phyloP scores from a whole-genome alignment of 2,888 invertebrate species.

The Drosophila nr. perissopoda region DNA sequence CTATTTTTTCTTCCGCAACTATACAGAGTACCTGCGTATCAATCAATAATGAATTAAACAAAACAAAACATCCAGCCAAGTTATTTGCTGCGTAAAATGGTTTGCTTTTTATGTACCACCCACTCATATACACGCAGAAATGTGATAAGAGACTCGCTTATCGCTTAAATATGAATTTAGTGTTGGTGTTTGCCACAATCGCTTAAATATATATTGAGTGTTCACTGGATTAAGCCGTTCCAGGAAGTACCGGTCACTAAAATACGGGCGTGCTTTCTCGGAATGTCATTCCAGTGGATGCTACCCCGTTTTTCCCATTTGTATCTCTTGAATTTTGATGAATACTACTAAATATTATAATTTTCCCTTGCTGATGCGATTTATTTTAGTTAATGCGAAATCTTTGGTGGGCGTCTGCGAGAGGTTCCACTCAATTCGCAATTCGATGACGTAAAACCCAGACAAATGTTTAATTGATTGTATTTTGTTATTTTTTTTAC shows the following conservation, averaged over 20 bases:
- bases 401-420: constrained; percentile 48
- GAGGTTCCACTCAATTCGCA: constrained; percentile 13
- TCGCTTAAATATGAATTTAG: constrained; percentile 28
- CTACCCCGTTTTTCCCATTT: constrained; percentile 32
- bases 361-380: constrained; percentile 9
- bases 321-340: not conserved
- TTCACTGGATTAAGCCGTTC: constrained; percentile 29
- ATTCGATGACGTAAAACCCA: constrained; percentile 39
- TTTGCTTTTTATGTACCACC: constrained; percentile 3
- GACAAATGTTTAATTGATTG: constrained; percentile 20
- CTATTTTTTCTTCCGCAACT: not conserved
- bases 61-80: constrained; percentile 9
- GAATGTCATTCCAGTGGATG: constrained; percentile 22
- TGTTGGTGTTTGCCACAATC: constrained; percentile 9
- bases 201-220: not conserved
- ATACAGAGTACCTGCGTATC: not conserved
- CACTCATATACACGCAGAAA: not conserved
- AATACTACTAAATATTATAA: not conserved
- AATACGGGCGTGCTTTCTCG: not conserved
- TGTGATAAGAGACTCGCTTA: constrained; percentile 38
- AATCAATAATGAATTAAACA: constrained; percentile 37
- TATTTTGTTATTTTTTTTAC: constrained; percentile 1
- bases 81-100: constrained; percentile 39
- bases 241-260: constrained; percentile 43
- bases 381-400: not conserved